Evolutionary conservation across 2,797 vertebrate species (phyloP).

Genomic region (Leptoclinus maculatus): DNA sequence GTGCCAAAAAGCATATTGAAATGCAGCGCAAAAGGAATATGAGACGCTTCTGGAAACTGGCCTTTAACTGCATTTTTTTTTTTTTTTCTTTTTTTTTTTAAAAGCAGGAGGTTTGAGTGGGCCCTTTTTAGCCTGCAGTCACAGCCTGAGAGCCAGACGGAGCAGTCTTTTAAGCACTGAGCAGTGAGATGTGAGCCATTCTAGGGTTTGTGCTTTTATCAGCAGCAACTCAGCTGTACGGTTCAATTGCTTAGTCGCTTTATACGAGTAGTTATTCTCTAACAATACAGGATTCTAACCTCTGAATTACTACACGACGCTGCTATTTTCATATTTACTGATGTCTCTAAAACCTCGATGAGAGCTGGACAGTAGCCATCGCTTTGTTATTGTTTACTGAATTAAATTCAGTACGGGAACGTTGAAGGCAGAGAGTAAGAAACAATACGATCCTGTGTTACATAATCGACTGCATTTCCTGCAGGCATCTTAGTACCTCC

Average conservation of each 20-base stretch:
- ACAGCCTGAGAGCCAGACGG: not conserved
- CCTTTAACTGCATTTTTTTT: not conserved
- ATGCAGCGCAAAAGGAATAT: not conserved
- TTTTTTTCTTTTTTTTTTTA: not conserved
- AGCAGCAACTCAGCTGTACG: not conserved
- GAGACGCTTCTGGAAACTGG: not conserved
- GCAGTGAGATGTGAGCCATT: not conserved
- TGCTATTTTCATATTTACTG: not conserved
- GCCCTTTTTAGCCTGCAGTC: slow-evolving; percentile 1
- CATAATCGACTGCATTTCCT: slow-evolving; percentile 37
- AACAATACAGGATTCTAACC: not conserved
- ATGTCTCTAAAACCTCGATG: not conserved
- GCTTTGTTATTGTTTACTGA: slow-evolving; percentile 1
- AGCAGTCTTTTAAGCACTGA: not conserved
- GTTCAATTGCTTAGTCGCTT: not conserved
- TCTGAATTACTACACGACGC: not conserved
- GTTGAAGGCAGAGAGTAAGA: slow-evolving; percentile 25
- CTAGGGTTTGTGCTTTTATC: not conserved
- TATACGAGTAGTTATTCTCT: not conserved
- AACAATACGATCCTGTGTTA: slow-evolving; percentile 28
- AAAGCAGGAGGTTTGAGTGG: slow-evolving; percentile 13
- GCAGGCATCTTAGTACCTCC: slow-evolving; percentile 42
- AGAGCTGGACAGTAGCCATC: not conserved
- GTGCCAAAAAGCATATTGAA: not conserved
- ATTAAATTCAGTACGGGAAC: not conserved